Percentiles rank a stretch among this genome's conserved stretches.
phyloP scores from a whole-genome alignment of 2,113 vertebrate species.

The Callospermophilus lateralis region DNA sequence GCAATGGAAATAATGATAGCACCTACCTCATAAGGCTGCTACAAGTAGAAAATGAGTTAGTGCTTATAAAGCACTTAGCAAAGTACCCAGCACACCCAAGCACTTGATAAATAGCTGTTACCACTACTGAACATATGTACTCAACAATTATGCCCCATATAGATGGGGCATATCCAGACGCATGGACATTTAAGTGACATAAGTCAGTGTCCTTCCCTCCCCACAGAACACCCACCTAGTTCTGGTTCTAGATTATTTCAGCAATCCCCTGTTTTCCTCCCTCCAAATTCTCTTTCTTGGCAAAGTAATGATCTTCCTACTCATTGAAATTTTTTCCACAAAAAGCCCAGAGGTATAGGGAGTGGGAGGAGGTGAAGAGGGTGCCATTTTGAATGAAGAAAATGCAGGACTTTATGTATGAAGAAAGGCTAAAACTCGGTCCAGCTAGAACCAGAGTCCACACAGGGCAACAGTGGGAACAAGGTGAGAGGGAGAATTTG shows the following conservation, averaged over 20 bases:
- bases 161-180: not conserved
- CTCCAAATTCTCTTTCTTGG: not conserved
- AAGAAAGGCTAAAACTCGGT: not conserved
- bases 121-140: not conserved
- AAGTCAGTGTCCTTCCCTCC: not conserved
- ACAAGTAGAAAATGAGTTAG: slow-evolving; percentile 15
- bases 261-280: not conserved
- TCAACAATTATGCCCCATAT: not conserved
- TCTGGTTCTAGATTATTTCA: no score
- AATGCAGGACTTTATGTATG: not conserved
- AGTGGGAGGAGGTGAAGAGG: not conserved
- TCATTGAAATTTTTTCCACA: not conserved
- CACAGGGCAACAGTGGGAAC: not conserved
- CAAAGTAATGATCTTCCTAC: not conserved
- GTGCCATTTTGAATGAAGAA: no score
- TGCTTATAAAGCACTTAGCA: slow-evolving; percentile 55
- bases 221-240: not conserved
- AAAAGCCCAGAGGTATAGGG: not conserved
- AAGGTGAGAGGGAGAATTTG: not conserved
- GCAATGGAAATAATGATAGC: slow-evolving; percentile 47
- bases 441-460: not conserved
- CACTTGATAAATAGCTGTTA: not conserved
- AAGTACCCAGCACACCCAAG: not conserved
- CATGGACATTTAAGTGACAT: not conserved
- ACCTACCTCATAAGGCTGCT: not conserved